A percentile compares a stretch with the other conserved stretches of the same genome.
Evolutionary conservation across 2,888 invertebrate genomes (phyloP).

Genomic region (Amblyjoppa proteus): DNA sequence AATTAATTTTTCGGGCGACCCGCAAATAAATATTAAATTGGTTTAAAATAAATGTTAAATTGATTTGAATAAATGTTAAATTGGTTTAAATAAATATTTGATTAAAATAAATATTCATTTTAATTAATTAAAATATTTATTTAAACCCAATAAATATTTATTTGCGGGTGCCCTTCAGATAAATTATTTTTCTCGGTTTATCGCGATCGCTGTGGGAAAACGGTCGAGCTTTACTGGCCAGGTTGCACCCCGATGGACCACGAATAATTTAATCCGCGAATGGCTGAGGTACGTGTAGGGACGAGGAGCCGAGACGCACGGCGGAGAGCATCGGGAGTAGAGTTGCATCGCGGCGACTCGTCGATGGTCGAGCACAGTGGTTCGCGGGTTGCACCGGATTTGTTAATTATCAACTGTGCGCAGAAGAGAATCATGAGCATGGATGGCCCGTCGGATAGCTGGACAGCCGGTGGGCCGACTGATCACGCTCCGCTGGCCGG

Average conservation of each 20-base stretch:
- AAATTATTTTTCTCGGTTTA: no score
- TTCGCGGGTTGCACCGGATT: background rate
- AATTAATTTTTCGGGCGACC: no score
- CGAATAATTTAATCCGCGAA: conserved; percentile 35
- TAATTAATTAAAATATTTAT: no score
- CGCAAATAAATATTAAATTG: no score
- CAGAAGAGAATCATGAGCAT: conserved; percentile 21
- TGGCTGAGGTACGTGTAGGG: conserved; percentile 9
- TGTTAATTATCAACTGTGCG: conserved; percentile 40
- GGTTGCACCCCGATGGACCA: background rate
- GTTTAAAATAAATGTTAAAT: no score
- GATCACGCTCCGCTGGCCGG: conserved; percentile 1
- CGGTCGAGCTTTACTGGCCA: conserved; percentile 8
- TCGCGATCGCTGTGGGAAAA: conserved; percentile 24
- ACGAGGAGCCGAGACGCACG: background rate
- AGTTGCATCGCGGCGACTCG: conserved; percentile 5
- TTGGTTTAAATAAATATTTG: no score
- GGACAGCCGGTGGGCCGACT: conserved; percentile 6
- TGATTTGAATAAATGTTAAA: no score
- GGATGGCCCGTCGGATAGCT: background rate
- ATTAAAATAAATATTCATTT: no score
- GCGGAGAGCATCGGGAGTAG: background rate
- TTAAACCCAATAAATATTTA: no score
- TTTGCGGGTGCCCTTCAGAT: no score
- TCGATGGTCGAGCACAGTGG: background rate